phyloP scores from a whole-genome alignment of 2,888 invertebrate species.

The Xanthorhoe spadicearia region DNA sequence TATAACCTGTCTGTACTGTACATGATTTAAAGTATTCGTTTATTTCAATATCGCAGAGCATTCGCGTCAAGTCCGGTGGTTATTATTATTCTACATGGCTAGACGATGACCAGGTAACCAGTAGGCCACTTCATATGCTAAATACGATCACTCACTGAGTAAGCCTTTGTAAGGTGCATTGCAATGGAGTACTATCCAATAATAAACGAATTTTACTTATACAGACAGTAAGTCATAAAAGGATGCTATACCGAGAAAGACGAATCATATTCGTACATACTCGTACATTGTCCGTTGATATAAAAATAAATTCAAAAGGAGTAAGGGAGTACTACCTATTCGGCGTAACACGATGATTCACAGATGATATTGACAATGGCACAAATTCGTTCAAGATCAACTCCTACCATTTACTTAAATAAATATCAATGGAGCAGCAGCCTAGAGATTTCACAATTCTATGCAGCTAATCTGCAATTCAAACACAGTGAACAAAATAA shows the following conservation, averaged over 20 bases:
- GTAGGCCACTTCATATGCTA: neutral
- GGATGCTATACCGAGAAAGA: conserved; percentile 8
- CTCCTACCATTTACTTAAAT: too few species aligned
- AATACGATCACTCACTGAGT: neutral
- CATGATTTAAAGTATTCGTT: neutral
- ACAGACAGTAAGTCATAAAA: conserved; percentile 11
- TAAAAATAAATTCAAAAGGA: conserved; percentile 13
- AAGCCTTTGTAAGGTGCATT: conserved; percentile 1
- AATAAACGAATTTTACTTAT: conserved; percentile 8
- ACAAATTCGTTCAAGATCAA: conserved; percentile 32
- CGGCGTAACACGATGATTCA: conserved; percentile 40
- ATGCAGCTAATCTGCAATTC: conserved; percentile 1
- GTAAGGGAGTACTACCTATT: conserved; percentile 26
- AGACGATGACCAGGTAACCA: neutral
- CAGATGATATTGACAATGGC: conserved; percentile 35
- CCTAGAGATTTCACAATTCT: conserved; percentile 2
- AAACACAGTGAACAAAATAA: conserved; percentile 3
- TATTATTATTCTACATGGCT: neutral
- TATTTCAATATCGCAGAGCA: neutral
- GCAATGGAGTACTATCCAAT: neutral
- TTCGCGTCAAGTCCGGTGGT: neutral
- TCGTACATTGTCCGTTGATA: conserved; percentile 14
- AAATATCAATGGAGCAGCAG: too few species aligned
- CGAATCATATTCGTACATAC: too few species aligned
- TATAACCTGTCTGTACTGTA: neutral